A percentile compares a stretch with the other conserved stretches of the same genome.
Evolutionary conservation across 1,140 invertebrate genomes (phyloP).

Genomic region (Drosophila kepulauana): DNA sequence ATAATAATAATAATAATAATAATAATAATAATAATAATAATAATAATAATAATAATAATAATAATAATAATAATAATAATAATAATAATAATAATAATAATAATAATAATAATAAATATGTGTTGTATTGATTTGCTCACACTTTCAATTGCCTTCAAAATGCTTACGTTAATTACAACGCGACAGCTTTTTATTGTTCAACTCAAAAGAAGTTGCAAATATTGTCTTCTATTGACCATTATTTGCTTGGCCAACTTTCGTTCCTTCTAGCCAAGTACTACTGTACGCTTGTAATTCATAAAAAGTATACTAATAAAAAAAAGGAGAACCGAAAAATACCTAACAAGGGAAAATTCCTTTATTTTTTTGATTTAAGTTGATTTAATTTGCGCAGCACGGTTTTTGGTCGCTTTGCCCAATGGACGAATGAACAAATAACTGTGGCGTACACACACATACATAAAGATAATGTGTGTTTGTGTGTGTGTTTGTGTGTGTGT

Average conservation of each 20-base stretch:
- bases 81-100: too few relatives aligned
- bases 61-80: too few relatives aligned
- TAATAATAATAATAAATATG: too few relatives aligned
- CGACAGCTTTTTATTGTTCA: too few relatives aligned
- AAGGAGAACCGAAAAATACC: background rate
- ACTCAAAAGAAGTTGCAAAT: background rate
- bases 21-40: too few relatives aligned
- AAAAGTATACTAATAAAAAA: background rate
- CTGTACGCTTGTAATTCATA: background rate
- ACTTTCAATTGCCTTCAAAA: too few relatives aligned
- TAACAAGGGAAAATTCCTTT: background rate
- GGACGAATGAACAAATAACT: slow-evolving; percentile 34
- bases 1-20: too few relatives aligned
- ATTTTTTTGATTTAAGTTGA: slow-evolving; percentile 42
- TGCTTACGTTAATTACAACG: too few relatives aligned
- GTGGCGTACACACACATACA: background rate
- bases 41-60: too few relatives aligned
- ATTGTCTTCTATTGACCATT: too few relatives aligned
- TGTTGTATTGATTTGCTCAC: too few relatives aligned
- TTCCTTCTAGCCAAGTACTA: background rate
- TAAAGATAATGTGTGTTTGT: background rate
- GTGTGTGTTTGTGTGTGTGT: background rate
- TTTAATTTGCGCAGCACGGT: slow-evolving; percentile 33
- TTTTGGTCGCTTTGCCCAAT: slow-evolving; percentile 37
- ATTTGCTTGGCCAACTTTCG: too few relatives aligned